Conservation (phyloP, 2,797 vertebrate species). For the Nannoperca australis region DNA sequence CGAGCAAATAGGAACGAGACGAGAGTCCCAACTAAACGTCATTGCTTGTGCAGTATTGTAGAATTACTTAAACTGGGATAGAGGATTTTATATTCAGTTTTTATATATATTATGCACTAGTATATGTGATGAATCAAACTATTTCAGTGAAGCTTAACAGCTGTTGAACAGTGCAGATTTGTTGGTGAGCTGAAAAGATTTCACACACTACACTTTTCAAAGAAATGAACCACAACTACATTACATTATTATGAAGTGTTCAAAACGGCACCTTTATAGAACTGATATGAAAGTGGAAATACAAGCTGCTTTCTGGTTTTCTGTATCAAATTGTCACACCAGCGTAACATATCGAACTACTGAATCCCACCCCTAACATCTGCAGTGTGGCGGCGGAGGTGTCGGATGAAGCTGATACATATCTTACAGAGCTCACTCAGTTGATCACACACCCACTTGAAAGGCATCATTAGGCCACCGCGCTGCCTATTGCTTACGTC, state of each 20-base stretch:
- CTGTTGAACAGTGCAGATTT: not conserved
- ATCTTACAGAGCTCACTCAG: conserved; percentile 4
- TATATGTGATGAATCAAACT: not conserved
- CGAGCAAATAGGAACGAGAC: not conserved
- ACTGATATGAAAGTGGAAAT: not conserved
- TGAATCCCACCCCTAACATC: conserved; percentile 11
- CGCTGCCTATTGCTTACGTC: conserved; percentile 26
- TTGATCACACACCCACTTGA: conserved; percentile 37
- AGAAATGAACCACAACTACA: not conserved
- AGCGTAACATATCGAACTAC: not conserved
- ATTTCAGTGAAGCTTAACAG: not conserved
- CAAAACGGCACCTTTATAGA: not conserved
- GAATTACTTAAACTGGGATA: not conserved
- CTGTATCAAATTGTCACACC: not conserved
- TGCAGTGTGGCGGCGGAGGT: conserved; percentile 8
- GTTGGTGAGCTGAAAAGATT: not conserved
- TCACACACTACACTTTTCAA: not conserved
- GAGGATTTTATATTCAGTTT: not conserved
- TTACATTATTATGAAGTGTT: not conserved
- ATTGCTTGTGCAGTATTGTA: not conserved
- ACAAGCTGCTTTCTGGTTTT: not conserved
- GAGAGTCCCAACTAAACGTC: not conserved
- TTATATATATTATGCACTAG: not conserved
- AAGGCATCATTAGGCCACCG: conserved; percentile 53
- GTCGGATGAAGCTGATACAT: conserved; percentile 30